phyloP scores from a whole-genome alignment of 2,888 invertebrate genomes.

The Chloroclystis v-ata region DNA sequence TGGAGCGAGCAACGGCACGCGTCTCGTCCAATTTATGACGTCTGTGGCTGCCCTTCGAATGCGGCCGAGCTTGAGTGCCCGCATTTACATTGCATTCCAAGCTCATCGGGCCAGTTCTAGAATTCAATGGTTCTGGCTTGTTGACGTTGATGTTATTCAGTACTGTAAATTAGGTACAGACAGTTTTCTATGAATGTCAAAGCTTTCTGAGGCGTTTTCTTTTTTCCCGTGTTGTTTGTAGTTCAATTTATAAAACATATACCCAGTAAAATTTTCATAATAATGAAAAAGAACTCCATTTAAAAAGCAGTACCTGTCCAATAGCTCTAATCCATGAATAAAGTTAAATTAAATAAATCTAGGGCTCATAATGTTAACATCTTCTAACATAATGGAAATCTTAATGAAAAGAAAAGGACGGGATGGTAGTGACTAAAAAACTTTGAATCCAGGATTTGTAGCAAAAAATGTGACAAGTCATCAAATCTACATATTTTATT shows the following conservation, averaged over 20 bases:
- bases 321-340: too few relatives aligned
- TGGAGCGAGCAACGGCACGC: constrained; percentile 41
- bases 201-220: too few relatives aligned
- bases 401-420: constrained; percentile 46
- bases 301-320: too few relatives aligned
- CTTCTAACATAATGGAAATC: constrained; percentile 43
- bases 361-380: constrained; percentile 4
- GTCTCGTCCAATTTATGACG: constrained; percentile 51
- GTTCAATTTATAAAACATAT: too few relatives aligned
- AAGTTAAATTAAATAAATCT: not conserved
- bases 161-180: constrained; percentile 5
- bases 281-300: too few relatives aligned
- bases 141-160: constrained; percentile 4
- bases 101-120: constrained; percentile 28
- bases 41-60: constrained; percentile 43
- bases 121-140: constrained; percentile 15
- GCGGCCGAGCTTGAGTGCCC: constrained; percentile 39
- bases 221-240: too few relatives aligned
- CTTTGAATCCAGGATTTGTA: constrained; percentile 74
- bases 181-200: too few relatives aligned
- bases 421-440: constrained; percentile 60
- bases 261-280: too few relatives aligned
- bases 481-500: constrained; percentile 79
- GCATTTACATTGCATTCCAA: constrained; percentile 36
- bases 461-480: constrained; percentile 78